Conservation (phyloP, 2,888 invertebrate genomes). For the Noctuana brunneofusca region DNA sequence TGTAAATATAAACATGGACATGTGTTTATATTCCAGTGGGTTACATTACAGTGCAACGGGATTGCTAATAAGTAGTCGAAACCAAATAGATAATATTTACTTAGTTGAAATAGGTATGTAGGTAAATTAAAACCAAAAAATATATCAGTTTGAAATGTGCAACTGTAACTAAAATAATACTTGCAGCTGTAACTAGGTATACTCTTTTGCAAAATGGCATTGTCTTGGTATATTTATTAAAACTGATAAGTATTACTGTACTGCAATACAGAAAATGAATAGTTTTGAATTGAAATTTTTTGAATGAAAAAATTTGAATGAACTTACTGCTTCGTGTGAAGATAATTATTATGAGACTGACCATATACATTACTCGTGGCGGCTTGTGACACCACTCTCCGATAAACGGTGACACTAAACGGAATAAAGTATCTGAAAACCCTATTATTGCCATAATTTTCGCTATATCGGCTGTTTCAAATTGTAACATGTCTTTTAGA, state of each 20-base stretch:
- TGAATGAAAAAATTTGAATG: background rate
- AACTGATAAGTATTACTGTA: background rate
- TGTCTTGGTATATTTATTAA: too few species aligned
- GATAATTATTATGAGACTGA: slow-evolving; percentile 83
- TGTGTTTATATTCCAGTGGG: background rate
- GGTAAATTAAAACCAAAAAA: too few species aligned
- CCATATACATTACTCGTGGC: slow-evolving; percentile 85
- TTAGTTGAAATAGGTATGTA: too few species aligned
- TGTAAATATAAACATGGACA: slow-evolving; percentile 51
- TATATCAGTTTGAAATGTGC: too few species aligned
- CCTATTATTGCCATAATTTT: slow-evolving; percentile 85
- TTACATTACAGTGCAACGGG: too few species aligned
- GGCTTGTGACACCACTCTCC: slow-evolving; percentile 85
- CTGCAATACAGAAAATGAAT: too few species aligned
- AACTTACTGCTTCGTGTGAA: slow-evolving; percentile 85
- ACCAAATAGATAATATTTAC: too few species aligned
- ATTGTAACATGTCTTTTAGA: slow-evolving; percentile 83
- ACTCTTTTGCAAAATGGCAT: too few species aligned
- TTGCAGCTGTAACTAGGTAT: too few species aligned
- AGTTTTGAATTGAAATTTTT: too few species aligned
- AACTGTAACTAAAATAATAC: too few species aligned
- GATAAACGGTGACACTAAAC: slow-evolving; percentile 85
- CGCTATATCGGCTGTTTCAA: slow-evolving; percentile 83
- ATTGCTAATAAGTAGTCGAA: too few species aligned
- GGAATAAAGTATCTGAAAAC: slow-evolving; percentile 81